A percentile compares a stretch with the other conserved stretches of the same genome.
These are phyloP conservation scores for Cheiracanthium punctorium DNA, from an alignment of 2,888 invertebrate species.

Conservation along the genomic window DNA sequence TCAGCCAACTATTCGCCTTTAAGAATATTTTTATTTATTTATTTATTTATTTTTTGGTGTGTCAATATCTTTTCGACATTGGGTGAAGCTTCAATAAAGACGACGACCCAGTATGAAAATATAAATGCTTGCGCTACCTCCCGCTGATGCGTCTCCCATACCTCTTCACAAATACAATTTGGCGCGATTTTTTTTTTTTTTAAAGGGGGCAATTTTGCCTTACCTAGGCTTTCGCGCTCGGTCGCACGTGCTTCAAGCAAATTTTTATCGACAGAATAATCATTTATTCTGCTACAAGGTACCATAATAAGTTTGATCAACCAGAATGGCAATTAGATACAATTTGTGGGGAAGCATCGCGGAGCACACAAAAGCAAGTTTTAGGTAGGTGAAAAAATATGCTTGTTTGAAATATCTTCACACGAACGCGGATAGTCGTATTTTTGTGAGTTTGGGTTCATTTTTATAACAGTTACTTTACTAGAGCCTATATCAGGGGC, in stretches of 20 bases:
- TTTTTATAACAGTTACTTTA: too few species aligned
- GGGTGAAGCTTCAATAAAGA: not conserved
- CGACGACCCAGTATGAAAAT: not conserved
- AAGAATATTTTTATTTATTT: not conserved
- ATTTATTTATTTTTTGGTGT: not conserved
- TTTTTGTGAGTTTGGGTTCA: too few species aligned
- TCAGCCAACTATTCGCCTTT: not conserved
- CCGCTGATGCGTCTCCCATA: not conserved
- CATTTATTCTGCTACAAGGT: not conserved
- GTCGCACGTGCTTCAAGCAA: not conserved
- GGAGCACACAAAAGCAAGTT: too few species aligned
- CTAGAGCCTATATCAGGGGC: too few species aligned
- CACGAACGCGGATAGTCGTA: too few species aligned
- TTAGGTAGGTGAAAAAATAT: too few species aligned
- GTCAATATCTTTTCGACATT: not conserved
- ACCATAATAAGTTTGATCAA: not conserved
- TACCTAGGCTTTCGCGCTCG: not conserved
- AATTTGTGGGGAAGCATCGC: not conserved
- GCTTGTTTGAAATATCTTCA: too few species aligned
- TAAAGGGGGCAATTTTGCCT: not conserved
- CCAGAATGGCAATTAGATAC: not conserved
- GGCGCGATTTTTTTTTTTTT: not conserved
- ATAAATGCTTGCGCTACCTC: not conserved
- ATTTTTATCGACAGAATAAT: not conserved
- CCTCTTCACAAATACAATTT: conserved; percentile 1